Base-by-base conservation (phyloP, 2,113 vertebrate genomes). In the Physeter macrocephalus region DNA sequence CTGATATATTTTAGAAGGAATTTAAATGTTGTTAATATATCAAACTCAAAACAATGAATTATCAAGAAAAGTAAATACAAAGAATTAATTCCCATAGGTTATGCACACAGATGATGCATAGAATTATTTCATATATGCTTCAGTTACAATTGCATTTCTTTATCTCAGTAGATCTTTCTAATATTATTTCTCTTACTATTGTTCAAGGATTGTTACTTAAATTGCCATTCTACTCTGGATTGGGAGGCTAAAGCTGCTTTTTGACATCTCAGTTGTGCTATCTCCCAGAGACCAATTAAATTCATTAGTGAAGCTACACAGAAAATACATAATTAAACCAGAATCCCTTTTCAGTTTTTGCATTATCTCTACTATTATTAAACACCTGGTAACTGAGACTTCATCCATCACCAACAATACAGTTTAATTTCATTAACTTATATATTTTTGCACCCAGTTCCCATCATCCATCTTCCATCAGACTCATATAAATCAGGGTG, bases 271-370 rank as follows among this genome's bases (percentile, higher is more conserved):
- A 43, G 18, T 54, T 41, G 62, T 93, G 23, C 43, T 66, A 93
- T 96, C 67, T 52, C 43, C 81, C 84, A 52, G 46, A 96, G 67
- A 61, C 83, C 59, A 94, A 82, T 91, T 66, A 89, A 80, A 64
- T 96, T 93, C 25, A 89, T 83, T 93, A 86, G 34, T 62, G 39
- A 91, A 66, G 17, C 20, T n/a, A 95, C 9, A 14, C 41, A 93
- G 49, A 89, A 95, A 52, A 62, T 46, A 41, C 31, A 41, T 29
- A 90, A 86, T 71, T 69, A 90, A 43, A 67, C 13, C 18, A 85
- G n/a, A 94, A 41, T 81, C 20, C 12, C 9, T 62, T 78, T 84
- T n/a, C 54, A 61, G 9, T 95, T 92, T 77, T 77, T 80, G 5
- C 21, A 77, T 78, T 75, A 41, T 54, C 15, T 90, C 43, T 54